Evolutionary conservation across 2,888 invertebrate genomes (phyloP).

Genomic region (Macropis europaea): DNA sequence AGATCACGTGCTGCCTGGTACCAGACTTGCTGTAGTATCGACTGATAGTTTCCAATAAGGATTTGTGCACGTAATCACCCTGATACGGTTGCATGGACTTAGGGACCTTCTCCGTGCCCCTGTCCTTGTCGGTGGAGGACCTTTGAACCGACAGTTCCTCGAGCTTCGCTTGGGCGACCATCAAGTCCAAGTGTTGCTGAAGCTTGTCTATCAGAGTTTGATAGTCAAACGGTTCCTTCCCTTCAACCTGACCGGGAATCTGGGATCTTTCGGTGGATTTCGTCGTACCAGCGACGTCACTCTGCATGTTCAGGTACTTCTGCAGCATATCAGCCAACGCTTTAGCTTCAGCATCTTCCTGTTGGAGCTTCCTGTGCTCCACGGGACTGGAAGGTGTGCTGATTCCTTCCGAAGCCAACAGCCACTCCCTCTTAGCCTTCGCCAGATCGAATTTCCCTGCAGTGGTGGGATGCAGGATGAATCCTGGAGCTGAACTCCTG

Average conservation of each 20-base stretch:
- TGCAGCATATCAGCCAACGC: constrained; percentile 85
- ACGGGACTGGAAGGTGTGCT: constrained; percentile 76
- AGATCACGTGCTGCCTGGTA: constrained; percentile 86
- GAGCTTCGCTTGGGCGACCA: constrained; percentile 72
- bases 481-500: constrained; percentile 60
- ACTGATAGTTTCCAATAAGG: constrained; percentile 85
- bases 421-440: constrained; percentile 85
- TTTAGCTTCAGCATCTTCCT: constrained; percentile 81
- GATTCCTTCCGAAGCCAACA: constrained; percentile 77
- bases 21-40: constrained; percentile 85
- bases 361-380: constrained; percentile 56
- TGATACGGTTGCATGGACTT: constrained; percentile 78
- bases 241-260: constrained; percentile 16
- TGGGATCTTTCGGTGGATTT: constrained; percentile 38
- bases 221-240: constrained; percentile 81
- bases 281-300: constrained; percentile 75
- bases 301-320: constrained; percentile 84
- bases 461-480: constrained; percentile 81
- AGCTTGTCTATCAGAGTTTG: constrained; percentile 85
- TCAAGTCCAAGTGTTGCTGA: constrained; percentile 82
- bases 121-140: constrained; percentile 4
- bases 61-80: constrained; percentile 83
- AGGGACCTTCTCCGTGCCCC: constrained; percentile 47
- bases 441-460: constrained; percentile 86
- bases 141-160: constrained; percentile 46